phyloP scores from a whole-genome alignment of 2,888 invertebrate species.

The Xestobium rufovillosum region DNA sequence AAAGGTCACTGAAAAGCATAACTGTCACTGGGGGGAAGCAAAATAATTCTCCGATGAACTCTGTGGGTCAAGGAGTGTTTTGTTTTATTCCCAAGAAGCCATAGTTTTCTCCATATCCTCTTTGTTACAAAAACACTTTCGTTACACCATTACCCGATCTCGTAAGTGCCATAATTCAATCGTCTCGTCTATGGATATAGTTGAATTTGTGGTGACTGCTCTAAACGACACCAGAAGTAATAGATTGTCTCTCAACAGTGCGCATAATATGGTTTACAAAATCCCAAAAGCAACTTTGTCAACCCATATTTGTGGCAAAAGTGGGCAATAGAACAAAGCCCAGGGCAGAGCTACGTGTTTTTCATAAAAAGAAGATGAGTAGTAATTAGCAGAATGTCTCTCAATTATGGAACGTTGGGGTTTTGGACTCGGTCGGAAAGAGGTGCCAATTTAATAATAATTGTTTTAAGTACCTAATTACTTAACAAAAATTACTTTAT shows the following conservation, averaged over 20 bases:
- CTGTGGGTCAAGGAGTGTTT: no score
- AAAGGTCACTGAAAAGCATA: no score
- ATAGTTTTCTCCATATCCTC: no score
- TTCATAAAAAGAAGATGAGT: constrained; percentile 1
- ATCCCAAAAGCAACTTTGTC: constrained; percentile 2
- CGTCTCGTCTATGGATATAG: no score
- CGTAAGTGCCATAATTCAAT: no score
- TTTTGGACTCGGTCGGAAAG: constrained; percentile 4
- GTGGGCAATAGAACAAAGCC: constrained; percentile 1
- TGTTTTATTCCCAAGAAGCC: no score
- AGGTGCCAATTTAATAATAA: constrained; percentile 2
- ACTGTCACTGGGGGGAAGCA: no score
- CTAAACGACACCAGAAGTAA: constrained; percentile 2
- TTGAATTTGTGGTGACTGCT: neutral
- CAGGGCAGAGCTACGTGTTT: constrained; percentile 1
- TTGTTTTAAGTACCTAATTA: no score
- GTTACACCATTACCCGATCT: no score
- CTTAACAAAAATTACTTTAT: no score
- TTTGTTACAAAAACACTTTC: no score
- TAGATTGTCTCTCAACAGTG: neutral
- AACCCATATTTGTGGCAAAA: constrained; percentile 2
- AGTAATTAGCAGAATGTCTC: constrained; percentile 1
- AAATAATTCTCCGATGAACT: no score
- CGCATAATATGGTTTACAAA: constrained; percentile 2
- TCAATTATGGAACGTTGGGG: neutral